Conservation (phyloP, 2,113 vertebrate genomes). For the Nestor notabilis region DNA sequence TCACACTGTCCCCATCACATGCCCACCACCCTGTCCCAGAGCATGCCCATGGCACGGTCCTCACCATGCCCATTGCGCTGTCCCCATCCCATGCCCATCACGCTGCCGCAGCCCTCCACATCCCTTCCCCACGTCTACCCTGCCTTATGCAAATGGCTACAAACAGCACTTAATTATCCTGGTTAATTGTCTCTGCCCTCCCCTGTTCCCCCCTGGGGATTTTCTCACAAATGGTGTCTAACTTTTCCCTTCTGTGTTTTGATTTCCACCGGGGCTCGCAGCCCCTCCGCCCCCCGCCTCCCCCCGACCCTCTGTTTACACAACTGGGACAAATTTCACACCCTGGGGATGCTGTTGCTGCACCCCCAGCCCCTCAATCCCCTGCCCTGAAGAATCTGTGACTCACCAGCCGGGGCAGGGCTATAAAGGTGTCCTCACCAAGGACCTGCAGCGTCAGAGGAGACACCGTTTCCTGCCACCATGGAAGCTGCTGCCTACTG, state of each 20-base stretch:
- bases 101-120: background rate
- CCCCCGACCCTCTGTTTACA: slow-evolving; percentile 74
- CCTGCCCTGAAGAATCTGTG: slow-evolving; percentile 38
- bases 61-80: background rate
- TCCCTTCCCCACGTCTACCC: background rate
- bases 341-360: background rate
- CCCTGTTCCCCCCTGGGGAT: slow-evolving; percentile 42
- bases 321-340: slow-evolving; percentile 82
- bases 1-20: background rate
- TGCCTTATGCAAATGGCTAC: background rate
- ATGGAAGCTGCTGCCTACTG: background rate
- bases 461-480: background rate
- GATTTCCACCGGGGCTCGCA: slow-evolving; percentile 64
- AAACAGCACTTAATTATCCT: slow-evolving; percentile 57
- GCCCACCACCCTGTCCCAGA: background rate
- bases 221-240: slow-evolving; percentile 84
- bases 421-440: slow-evolving; percentile 59
- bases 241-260: slow-evolving; percentile 84
- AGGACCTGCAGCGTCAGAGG: background rate
- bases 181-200: slow-evolving; percentile 39
- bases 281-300: slow-evolving; percentile 59
- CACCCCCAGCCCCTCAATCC: background rate
- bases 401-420: background rate
- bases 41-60: background rate
- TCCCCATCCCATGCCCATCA: background rate